Conservation (phyloP, 2,797 vertebrate species). For the Myripristis murdjan region DNA sequence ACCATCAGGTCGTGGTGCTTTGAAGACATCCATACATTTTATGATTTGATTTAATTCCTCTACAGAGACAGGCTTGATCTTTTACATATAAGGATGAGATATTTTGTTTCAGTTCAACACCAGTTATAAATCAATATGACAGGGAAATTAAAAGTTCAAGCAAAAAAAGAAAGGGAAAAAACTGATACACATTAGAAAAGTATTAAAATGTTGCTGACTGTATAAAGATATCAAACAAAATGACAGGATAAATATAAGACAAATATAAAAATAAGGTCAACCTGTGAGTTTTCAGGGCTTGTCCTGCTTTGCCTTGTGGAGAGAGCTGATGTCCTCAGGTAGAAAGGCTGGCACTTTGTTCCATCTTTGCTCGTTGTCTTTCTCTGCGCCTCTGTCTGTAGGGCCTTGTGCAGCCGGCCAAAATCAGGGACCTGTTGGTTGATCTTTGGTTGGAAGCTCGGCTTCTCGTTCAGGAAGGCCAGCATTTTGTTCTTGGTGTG, state of each 20-base stretch:
- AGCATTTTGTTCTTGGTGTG: slow-evolving; percentile 86
- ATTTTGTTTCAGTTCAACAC: neutral
- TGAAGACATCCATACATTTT: neutral
- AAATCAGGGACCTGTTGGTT: slow-evolving; percentile 90
- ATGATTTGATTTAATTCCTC: too few species aligned
- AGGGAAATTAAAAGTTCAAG: neutral
- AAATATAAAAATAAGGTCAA: slow-evolving; percentile 66
- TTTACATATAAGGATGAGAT: too few species aligned
- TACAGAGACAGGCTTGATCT: too few species aligned
- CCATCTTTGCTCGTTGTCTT: slow-evolving; percentile 82
- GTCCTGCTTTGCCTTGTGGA: slow-evolving; percentile 66
- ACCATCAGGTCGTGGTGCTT: slow-evolving; percentile 27
- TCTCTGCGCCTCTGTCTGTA: slow-evolving; percentile 85
- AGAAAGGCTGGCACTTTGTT: slow-evolving; percentile 92
- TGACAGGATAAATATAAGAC: too few species aligned
- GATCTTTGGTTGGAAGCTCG: slow-evolving; percentile 91
- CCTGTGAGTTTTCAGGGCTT: slow-evolving; percentile 77
- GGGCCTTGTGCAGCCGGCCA: slow-evolving; percentile 87
- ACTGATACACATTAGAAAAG: neutral
- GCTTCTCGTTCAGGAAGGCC: slow-evolving; percentile 88
- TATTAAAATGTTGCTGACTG: neutral
- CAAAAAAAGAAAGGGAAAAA: neutral
- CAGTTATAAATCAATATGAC: neutral
- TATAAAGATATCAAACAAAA: neutral
- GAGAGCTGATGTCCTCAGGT: slow-evolving; percentile 88